Evolutionary conservation across 1,140 invertebrate species (phyloP).

Genomic region (Geopemphigus sp.): DNA sequence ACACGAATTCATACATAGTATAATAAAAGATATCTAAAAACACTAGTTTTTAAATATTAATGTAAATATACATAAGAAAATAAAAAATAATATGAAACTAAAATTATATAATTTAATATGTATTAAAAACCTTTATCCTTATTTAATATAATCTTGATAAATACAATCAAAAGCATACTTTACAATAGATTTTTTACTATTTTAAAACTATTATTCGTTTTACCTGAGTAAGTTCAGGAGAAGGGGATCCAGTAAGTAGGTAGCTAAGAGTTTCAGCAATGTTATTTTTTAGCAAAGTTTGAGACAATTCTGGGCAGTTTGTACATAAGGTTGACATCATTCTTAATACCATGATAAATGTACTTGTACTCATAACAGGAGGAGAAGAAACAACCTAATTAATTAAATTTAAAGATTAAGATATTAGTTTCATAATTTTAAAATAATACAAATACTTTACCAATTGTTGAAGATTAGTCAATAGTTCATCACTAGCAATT

Average conservation of each 20-base stretch:
- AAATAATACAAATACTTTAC: constrained; percentile 57
- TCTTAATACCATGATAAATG: constrained; percentile 92
- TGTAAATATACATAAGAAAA: neutral
- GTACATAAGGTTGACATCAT: constrained; percentile 95
- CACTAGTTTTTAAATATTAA: neutral
- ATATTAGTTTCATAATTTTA: neutral
- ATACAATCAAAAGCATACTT: neutral
- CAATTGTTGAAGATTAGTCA: constrained; percentile 90
- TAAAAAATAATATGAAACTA: neutral
- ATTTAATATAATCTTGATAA: no score
- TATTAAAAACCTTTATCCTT: no score
- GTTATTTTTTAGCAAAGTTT: constrained; percentile 86
- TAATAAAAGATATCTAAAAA: no score
- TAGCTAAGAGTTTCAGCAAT: constrained; percentile 92
- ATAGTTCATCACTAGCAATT: constrained; percentile 87
- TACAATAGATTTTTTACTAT: neutral
- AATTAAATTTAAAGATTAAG: neutral
- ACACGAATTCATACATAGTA: no score
- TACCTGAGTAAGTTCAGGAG: constrained; percentile 36
- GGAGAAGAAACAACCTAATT: constrained; percentile 83
- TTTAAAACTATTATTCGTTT: neutral
- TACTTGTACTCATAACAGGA: constrained; percentile 85
- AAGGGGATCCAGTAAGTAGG: constrained; percentile 76
- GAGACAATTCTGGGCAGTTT: constrained; percentile 88
- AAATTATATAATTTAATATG: no score